Evolutionary conservation across 2,797 vertebrate species (phyloP).

Genomic region (Apodemus agrarius): DNA sequence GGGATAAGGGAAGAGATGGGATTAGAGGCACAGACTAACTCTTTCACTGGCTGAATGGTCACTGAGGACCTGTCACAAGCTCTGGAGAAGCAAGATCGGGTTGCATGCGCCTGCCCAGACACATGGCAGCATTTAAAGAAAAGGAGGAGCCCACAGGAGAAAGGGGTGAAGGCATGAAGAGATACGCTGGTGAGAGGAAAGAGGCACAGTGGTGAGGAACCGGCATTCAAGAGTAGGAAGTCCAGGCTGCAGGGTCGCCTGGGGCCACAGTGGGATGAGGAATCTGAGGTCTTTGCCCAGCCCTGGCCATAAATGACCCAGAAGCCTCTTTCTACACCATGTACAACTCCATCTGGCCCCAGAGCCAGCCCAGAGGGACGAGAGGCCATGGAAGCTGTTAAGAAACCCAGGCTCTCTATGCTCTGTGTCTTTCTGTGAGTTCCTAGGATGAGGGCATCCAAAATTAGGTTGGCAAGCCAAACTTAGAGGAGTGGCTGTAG

Average conservation of each 20-base stretch:
- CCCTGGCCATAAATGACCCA: neutral
- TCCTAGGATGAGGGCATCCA: too few relatives aligned
- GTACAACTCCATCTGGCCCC: neutral
- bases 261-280: neutral
- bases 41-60: neutral
- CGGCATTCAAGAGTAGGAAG: fast-evolving
- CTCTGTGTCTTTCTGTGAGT: neutral
- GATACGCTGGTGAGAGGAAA: neutral
- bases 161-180: neutral
- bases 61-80: neutral
- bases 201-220: neutral
- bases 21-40: neutral
- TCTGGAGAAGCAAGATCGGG: neutral
- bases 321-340: neutral
- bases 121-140: neutral
- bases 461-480: neutral
- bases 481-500: neutral
- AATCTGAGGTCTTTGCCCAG: neutral
- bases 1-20: neutral
- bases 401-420: neutral
- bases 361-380: neutral
- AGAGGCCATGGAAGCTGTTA: neutral
- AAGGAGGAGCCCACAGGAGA: neutral
- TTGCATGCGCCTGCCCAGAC: fast-evolving
- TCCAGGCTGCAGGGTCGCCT: neutral